A percentile compares a stretch with the other conserved stretches of the same genome.
Conservation (phyloP, 2,797 vertebrate genomes). For the Ispidina lecontei region DNA sequence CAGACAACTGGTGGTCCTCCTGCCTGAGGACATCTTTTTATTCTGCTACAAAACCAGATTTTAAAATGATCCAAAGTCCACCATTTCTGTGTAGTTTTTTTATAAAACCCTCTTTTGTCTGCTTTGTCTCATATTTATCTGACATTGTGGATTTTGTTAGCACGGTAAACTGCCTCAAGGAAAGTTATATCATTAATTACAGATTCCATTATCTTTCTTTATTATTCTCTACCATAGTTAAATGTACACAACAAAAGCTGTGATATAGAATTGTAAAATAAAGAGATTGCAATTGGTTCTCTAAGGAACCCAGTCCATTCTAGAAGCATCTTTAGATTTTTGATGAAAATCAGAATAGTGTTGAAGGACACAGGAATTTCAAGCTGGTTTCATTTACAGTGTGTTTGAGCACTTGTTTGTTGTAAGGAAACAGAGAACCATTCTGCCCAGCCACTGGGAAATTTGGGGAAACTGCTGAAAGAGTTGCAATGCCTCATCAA, state of each 20-base stretch:
- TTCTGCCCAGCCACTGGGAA: neutral
- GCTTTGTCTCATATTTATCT: neutral
- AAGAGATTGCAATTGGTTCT: neutral
- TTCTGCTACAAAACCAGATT: neutral
- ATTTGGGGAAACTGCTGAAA: neutral
- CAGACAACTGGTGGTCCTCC: no score
- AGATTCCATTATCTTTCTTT: neutral
- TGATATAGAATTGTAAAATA: neutral
- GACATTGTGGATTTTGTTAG: neutral
- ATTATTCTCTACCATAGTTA: neutral
- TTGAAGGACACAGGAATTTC: neutral
- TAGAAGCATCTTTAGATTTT: neutral
- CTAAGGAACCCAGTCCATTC: neutral
- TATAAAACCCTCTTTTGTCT: neutral
- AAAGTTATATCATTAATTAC: constrained; percentile 10
- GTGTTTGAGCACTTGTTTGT: neutral
- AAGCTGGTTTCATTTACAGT: neutral
- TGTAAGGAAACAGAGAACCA: neutral
- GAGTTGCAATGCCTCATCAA: neutral
- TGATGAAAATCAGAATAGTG: neutral
- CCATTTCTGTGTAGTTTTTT: neutral
- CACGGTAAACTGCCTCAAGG: neutral
- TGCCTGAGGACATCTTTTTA: no score
- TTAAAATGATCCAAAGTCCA: neutral
- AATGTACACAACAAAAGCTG: neutral